Conservation (phyloP, 2,888 invertebrate genomes). For the Hedya salicella region DNA sequence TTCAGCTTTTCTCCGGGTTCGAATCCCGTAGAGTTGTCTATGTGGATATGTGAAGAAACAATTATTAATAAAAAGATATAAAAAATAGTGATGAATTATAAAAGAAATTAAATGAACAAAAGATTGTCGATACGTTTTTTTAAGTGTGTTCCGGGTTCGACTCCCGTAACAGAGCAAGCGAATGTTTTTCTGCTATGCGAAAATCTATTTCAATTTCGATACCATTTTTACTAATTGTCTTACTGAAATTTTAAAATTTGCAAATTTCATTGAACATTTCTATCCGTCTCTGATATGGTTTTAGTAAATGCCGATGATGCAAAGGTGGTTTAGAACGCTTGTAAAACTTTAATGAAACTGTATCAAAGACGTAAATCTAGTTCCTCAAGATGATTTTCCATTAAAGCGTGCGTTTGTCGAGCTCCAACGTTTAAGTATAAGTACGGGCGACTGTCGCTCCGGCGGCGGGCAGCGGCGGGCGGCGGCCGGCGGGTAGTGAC, state of each 20-base stretch:
- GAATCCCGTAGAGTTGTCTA: conserved; percentile 30
- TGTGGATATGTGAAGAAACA: neutral
- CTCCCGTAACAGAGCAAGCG: conserved; percentile 40
- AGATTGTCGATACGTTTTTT: conserved; percentile 1
- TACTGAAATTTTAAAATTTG: conserved; percentile 13
- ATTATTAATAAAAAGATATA: neutral
- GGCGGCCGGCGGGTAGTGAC: conserved; percentile 52
- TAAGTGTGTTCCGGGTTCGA: conserved; percentile 49
- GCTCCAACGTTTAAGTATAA: neutral
- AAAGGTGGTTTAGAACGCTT: too few relatives aligned
- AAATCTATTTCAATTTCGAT: neutral
- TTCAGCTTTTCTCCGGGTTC: conserved; percentile 40
- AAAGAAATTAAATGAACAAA: too few relatives aligned
- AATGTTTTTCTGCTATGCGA: conserved; percentile 30
- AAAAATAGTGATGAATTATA: too few relatives aligned
- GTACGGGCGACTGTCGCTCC: conserved; percentile 38
- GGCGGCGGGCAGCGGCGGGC: conserved; percentile 47
- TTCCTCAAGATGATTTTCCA: neutral
- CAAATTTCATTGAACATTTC: neutral
- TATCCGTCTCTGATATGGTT: conserved; percentile 36
- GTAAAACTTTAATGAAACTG: conserved; percentile 30
- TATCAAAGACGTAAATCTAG: conserved; percentile 26
- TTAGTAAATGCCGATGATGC: too few relatives aligned
- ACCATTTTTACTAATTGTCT: neutral
- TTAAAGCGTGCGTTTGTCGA: neutral